phyloP scores from a whole-genome alignment of 2,888 invertebrate species.

The Lasius fuliginosus region DNA sequence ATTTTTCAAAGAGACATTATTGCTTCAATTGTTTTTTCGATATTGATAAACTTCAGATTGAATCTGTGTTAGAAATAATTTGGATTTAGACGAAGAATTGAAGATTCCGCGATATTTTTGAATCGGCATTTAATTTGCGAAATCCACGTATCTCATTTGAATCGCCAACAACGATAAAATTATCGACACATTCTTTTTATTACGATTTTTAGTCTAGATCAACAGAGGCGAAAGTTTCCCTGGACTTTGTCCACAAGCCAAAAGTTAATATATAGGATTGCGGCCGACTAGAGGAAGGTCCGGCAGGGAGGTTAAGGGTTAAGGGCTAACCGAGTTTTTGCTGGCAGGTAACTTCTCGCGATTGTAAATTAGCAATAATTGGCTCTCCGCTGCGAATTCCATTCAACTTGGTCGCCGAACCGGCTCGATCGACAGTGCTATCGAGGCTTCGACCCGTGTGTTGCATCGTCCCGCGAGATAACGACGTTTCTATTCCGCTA shows the following conservation, averaged over 20 bases:
- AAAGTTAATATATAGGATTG: not conserved
- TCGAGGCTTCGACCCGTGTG: slow-evolving; percentile 46
- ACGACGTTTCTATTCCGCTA: slow-evolving; percentile 72
- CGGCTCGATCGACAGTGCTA: slow-evolving; percentile 50
- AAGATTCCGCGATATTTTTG: not conserved
- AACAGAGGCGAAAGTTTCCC: not conserved
- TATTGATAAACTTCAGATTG: not conserved
- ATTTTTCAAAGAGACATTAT: not conserved
- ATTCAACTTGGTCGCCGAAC: slow-evolving; percentile 9
- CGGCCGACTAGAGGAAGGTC: not conserved
- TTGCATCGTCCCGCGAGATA: slow-evolving; percentile 49
- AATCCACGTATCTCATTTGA: not conserved
- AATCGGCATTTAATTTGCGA: not conserved
- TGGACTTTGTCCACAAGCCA: not conserved
- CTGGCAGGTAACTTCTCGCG: slow-evolving; percentile 24
- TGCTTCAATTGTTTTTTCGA: not conserved
- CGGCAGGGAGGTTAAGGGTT: slow-evolving; percentile 11
- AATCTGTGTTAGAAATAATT: not conserved
- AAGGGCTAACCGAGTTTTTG: slow-evolving; percentile 43
- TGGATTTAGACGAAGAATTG: not conserved
- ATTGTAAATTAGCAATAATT: slow-evolving; percentile 26
- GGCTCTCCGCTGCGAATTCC: slow-evolving; percentile 53
- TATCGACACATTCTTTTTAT: not conserved
- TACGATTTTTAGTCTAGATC: not conserved
- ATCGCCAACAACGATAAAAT: not conserved